Evolutionary conservation across 2,113 vertebrate genomes (phyloP).

Genomic region (Mesoclemmys tuberculata): DNA sequence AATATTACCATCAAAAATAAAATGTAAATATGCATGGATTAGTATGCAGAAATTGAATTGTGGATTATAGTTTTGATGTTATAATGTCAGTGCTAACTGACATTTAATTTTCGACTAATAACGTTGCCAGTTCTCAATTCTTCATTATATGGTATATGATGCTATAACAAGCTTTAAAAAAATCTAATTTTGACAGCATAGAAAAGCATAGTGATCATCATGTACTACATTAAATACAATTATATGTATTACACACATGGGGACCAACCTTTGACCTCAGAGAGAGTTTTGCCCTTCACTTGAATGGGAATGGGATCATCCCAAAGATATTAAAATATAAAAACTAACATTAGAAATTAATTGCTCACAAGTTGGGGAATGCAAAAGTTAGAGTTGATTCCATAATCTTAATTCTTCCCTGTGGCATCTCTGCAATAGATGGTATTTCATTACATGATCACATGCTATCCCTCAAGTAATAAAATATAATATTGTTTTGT

Average conservation of each 20-base stretch:
- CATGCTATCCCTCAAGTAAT: background rate
- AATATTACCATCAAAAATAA: constrained; percentile 46
- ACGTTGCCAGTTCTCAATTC: constrained; percentile 20
- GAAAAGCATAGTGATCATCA: background rate
- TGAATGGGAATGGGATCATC: background rate
- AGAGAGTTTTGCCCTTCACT: background rate
- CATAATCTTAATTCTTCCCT: background rate
- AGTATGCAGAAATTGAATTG: constrained; percentile 17
- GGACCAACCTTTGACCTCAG: background rate
- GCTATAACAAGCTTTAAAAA: background rate
- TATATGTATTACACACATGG: background rate
- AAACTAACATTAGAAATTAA: background rate
- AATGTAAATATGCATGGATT: constrained; percentile 35
- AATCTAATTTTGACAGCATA: background rate
- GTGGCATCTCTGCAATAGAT: fast-evolving
- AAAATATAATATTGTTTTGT: background rate
- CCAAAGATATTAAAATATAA: constrained; percentile 17
- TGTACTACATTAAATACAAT: background rate
- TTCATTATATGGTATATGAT: background rate
- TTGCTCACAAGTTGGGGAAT: background rate
- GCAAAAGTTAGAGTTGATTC: background rate
- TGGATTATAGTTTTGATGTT: constrained; percentile 37
- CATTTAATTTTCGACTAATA: constrained; percentile 64
- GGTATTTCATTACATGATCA: background rate
- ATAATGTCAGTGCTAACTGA: constrained; percentile 50